These are phyloP conservation scores for Protosalanx chinensis DNA, from an alignment of 2,797 vertebrate species.

Conservation along the genomic window DNA sequence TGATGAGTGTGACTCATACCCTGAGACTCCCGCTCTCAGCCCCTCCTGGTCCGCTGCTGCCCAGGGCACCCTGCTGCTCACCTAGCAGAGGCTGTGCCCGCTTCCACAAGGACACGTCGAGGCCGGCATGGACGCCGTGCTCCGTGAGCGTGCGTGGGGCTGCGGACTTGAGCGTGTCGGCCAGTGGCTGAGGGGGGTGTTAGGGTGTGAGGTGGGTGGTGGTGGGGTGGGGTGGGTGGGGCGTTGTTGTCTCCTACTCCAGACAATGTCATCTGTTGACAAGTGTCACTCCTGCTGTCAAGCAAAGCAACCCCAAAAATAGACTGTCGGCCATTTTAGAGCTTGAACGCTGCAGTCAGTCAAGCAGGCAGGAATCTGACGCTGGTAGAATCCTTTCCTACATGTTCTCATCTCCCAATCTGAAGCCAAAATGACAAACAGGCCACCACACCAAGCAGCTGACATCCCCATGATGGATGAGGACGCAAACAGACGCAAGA, in stretches of 20 bases:
- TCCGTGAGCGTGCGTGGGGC: background rate
- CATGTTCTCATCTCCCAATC: background rate
- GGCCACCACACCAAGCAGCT: background rate
- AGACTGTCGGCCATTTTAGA: constrained; percentile 18
- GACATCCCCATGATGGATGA: background rate
- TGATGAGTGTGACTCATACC: constrained; percentile 17
- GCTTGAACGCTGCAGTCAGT: background rate
- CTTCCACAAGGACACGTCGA: constrained; percentile 18
- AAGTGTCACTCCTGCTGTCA: constrained; percentile 30
- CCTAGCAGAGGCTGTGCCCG: constrained; percentile 3
- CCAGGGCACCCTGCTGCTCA: constrained; percentile 13
- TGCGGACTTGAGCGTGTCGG: background rate
- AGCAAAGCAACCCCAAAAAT: constrained; percentile 26
- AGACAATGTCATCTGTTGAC: constrained; percentile 28
- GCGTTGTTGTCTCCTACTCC: constrained; percentile 7
- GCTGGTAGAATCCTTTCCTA: background rate
- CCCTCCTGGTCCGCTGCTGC: constrained; percentile 1
- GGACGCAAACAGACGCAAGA: constrained; percentile 17
- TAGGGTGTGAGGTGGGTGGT: background rate
- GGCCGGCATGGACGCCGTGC: constrained; percentile 3
- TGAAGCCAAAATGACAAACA: no score
- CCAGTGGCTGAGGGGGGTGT: background rate
- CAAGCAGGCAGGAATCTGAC: background rate
- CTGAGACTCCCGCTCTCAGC: background rate
- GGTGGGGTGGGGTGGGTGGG: background rate